Percentiles rank a stretch among this genome's conserved stretches.
phyloP scores from a whole-genome alignment of 35 echinoderm and acorn worm genomes.

The Acanthaster planci region DNA sequence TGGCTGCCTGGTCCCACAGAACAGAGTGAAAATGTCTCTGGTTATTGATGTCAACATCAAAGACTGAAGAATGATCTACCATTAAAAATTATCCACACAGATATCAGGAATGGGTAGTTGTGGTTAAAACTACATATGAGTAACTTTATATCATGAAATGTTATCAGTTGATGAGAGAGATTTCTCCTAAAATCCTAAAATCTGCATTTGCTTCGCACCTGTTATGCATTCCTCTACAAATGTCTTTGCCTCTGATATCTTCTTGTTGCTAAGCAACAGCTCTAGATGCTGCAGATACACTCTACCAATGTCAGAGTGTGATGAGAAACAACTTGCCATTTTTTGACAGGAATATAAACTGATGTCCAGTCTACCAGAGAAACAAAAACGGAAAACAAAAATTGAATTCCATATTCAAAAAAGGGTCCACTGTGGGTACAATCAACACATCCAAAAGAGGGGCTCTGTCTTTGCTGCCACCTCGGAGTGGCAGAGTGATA shows the following conservation, averaged over 20 bases:
- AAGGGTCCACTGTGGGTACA: no score
- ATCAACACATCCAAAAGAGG: no score
- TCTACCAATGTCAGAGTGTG: slow-evolving; percentile 24
- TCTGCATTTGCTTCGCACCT: slow-evolving; percentile 35
- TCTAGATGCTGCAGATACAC: slow-evolving; percentile 73
- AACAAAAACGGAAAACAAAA: no score
- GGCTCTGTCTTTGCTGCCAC: no score
- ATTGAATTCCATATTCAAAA: no score
- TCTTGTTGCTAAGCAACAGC: slow-evolving; percentile 60
- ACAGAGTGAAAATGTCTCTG: slow-evolving; percentile 65
- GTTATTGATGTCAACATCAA: slow-evolving; percentile 20
- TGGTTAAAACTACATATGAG: no score
- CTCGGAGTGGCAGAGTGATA: no score
- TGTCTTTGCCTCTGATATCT: slow-evolving; percentile 35
- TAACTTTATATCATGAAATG: no score
- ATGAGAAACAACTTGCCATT: slow-evolving; percentile 50
- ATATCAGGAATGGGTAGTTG: no score
- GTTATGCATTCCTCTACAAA: slow-evolving; percentile 54
- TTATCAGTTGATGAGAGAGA: no score
- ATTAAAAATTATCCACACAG: no score
- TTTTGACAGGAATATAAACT: slow-evolving; percentile 49
- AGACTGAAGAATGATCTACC: neutral
- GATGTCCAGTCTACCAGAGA: slow-evolving; percentile 42
- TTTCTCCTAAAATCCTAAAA: no score
- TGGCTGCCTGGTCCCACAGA: slow-evolving; percentile 82